Evolutionary conservation across 2,797 vertebrate genomes (phyloP).

Genomic region (Hylomyscus alleni): DNA sequence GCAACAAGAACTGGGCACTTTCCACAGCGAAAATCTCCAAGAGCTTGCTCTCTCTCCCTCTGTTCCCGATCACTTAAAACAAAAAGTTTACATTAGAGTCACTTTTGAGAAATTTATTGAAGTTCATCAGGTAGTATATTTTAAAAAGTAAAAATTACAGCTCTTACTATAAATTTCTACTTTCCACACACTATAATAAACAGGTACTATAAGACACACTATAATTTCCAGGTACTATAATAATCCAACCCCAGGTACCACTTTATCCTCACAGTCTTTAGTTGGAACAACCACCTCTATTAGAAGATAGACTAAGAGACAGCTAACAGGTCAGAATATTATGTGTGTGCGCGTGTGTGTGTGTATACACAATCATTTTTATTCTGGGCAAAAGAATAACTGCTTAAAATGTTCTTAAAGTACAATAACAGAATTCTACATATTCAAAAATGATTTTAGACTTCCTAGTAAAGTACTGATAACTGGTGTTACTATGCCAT

Average conservation of each 20-base stretch:
- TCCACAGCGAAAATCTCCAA: constrained; percentile 94
- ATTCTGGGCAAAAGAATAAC: background rate
- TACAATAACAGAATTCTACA: constrained; percentile 10
- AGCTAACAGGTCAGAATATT: constrained; percentile 12
- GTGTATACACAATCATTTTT: background rate
- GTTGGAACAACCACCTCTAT: background rate
- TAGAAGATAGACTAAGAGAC: background rate
- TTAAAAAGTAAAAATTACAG: background rate
- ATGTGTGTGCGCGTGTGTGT: too few species aligned
- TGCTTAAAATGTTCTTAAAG: background rate
- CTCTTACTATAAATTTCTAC: background rate
- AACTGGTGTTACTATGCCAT: background rate
- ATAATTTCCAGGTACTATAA: background rate
- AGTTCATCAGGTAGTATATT: background rate
- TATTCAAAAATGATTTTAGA: constrained; percentile 38
- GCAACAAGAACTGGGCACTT: constrained; percentile 95
- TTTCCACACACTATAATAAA: background rate
- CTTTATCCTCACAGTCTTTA: background rate
- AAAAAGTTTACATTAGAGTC: constrained; percentile 23
- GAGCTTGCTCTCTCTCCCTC: constrained; percentile 94
- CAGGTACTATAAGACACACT: background rate
- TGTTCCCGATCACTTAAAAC: constrained; percentile 94
- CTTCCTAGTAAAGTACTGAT: background rate
- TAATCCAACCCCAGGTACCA: background rate
- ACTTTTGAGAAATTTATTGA: background rate